phyloP scores from a whole-genome alignment of 1,140 invertebrate genomes.

The Ceratoteleas bidentatus region DNA sequence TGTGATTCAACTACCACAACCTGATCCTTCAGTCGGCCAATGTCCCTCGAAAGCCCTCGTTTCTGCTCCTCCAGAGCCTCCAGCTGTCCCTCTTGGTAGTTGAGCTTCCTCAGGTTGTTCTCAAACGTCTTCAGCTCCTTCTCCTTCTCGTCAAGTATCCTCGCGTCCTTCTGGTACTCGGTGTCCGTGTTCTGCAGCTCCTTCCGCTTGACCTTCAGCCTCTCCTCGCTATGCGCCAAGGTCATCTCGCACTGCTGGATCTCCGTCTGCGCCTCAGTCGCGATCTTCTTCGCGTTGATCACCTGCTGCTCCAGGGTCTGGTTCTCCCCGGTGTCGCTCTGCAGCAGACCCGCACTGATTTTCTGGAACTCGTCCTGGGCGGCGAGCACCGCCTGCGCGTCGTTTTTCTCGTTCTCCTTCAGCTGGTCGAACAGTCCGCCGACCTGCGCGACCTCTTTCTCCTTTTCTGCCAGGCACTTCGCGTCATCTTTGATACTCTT shows the following conservation, averaged over 20 bases:
- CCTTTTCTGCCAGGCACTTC: conserved; percentile 84
- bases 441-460: conserved; percentile 85
- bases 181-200: conserved; percentile 87
- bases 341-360: conserved; percentile 90
- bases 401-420: conserved; percentile 85
- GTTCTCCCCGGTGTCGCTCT: conserved; percentile 89
- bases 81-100: conserved; percentile 86
- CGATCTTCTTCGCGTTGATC: conserved; percentile 89
- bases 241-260: conserved; percentile 90
- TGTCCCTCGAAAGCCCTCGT: conserved; percentile 81
- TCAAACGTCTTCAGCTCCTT: conserved; percentile 84
- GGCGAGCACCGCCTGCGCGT: conserved; percentile 85
- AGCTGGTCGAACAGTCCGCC: conserved; percentile 86
- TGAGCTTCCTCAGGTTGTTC: conserved; percentile 83
- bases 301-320: conserved; percentile 95
- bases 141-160: conserved; percentile 84
- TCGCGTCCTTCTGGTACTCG: conserved; percentile 88
- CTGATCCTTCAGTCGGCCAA: conserved; percentile 82
- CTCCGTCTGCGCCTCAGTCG: conserved; percentile 90
- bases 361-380: conserved; percentile 92
- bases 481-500: conserved; percentile 88
- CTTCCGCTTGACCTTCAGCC: conserved; percentile 86
- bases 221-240: conserved; percentile 86
- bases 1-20: conserved; percentile 84
- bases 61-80: conserved; percentile 83